These are phyloP conservation scores for Haliclona indistincta DNA, from an alignment of 37 sponge, comb jelly and placozoan genomes.

Conservation along the genomic window DNA sequence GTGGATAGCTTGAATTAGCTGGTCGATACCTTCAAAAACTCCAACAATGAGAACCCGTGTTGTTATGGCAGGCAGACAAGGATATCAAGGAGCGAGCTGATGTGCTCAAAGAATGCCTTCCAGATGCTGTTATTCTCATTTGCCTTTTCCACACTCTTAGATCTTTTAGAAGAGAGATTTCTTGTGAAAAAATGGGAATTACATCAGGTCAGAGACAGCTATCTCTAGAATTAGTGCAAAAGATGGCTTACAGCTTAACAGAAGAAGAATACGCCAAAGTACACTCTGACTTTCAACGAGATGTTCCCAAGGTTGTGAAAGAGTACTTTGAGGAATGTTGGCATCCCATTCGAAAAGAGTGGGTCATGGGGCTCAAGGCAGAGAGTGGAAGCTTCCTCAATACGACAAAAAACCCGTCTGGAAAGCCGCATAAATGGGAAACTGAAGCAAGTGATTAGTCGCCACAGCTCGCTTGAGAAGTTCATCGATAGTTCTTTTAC, in stretches of 20 bases:
- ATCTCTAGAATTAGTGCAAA: conserved; percentile 41
- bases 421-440: conserved; percentile 52
- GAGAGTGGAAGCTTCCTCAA: conserved; percentile 44
- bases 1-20: too few relatives aligned
- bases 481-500: conserved; percentile 47
- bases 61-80: conserved; percentile 57
- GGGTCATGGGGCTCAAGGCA: conserved; percentile 26
- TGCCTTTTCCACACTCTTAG: conserved; percentile 54
- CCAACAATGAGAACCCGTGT: too few relatives aligned
- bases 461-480: conserved; percentile 21
- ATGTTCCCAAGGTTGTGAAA: neutral
- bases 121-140: conserved; percentile 26
- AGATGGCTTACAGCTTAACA: conserved; percentile 19
- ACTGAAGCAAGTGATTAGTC: conserved; percentile 39
- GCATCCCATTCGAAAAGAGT: conserved; percentile 5
- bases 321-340: conserved; percentile 4
- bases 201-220: conserved; percentile 24
- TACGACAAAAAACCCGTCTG: conserved; percentile 51
- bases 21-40: too few relatives aligned
- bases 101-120: conserved; percentile 17
- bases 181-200: conserved; percentile 47
- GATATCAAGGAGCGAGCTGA: conserved; percentile 36
- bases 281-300: neutral
- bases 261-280: neutral
- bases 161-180: conserved; percentile 32